These are phyloP conservation scores for Gymnoscopelus braueri DNA, from an alignment of 2,797 vertebrate genomes.

Conservation along the genomic window DNA sequence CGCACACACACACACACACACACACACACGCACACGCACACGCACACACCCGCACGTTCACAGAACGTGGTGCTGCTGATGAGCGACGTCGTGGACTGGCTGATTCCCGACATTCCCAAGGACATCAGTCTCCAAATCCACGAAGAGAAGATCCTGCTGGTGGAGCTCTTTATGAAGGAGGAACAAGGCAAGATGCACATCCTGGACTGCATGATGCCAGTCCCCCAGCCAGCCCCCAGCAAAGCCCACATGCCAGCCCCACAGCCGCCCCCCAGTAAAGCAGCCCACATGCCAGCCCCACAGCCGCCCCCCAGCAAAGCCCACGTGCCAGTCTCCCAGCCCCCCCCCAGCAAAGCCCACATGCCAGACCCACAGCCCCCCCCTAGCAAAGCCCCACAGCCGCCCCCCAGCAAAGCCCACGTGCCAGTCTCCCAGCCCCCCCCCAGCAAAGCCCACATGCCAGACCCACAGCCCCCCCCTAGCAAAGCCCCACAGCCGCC, in stretches of 20 bases:
- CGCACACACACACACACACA: no score
- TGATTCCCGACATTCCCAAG: conserved; percentile 99
- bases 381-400: no score
- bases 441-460: conserved; percentile 65
- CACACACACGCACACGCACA: no score
- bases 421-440: no score
- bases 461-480: no score
- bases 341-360: conserved; percentile 48
- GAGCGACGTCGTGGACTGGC: conserved; percentile 98
- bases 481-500: conserved; percentile 35
- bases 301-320: conserved; percentile 68
- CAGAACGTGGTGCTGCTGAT: conserved; percentile 99
- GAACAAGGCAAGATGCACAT: conserved; percentile 91
- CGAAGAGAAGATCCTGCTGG: conserved; percentile 95
- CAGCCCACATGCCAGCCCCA: no score
- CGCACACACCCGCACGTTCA: no score
- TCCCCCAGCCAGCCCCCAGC: not conserved
- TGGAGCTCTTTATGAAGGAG: conserved; percentile 95
- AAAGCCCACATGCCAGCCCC: conserved; percentile 23
- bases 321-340: no score
- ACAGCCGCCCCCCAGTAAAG: no score
- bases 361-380: no score
- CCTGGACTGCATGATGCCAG: conserved; percentile 70
- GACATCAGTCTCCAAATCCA: conserved; percentile 97
- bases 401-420: conserved; percentile 68